A percentile compares a stretch with the other conserved stretches of the same genome.
These are phyloP conservation scores for Takifugu ocellatus DNA, from an alignment of 2,797 vertebrate genomes.

Conservation along the genomic window DNA sequence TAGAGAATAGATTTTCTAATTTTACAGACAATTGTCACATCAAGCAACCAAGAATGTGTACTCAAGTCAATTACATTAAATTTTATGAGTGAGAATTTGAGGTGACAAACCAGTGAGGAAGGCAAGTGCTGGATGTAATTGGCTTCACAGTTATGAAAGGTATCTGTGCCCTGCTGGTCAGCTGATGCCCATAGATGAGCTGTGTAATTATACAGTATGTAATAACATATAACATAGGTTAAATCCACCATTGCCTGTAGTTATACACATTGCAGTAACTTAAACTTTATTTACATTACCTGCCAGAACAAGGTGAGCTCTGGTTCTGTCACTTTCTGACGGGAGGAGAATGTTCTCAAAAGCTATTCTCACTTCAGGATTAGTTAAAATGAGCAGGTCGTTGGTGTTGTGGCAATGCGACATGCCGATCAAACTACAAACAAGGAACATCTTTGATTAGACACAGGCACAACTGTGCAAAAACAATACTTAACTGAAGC, in stretches of 20 bases:
- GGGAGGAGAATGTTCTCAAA: slow-evolving; percentile 76
- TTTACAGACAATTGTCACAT: too few species aligned
- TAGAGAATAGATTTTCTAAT: not conserved
- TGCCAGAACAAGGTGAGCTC: slow-evolving; percentile 77
- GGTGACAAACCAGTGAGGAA: slow-evolving; percentile 74
- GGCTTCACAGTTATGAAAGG: slow-evolving; percentile 77
- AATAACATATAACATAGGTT: not conserved
- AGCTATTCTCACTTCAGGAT: slow-evolving; percentile 72
- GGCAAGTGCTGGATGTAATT: slow-evolving; percentile 77
- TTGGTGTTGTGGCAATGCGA: slow-evolving; percentile 67
- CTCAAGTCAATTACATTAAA: not conserved
- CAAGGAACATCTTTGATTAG: not conserved
- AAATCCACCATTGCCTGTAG: not conserved
- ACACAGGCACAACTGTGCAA: too few species aligned
- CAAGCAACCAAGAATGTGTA: not conserved
- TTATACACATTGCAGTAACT: not conserved
- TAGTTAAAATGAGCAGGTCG: slow-evolving; percentile 69
- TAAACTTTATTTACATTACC: slow-evolving; percentile 37
- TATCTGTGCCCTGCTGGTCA: slow-evolving; percentile 70
- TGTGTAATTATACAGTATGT: slow-evolving; percentile 14
- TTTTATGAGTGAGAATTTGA: not conserved
- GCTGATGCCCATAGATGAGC: slow-evolving; percentile 75
- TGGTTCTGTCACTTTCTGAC: slow-evolving; percentile 51
- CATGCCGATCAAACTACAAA: slow-evolving; percentile 73
- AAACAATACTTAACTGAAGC: too few species aligned